Base-by-base conservation (phyloP, 2,888 invertebrate species). In the Argyresthia goedartella region DNA sequence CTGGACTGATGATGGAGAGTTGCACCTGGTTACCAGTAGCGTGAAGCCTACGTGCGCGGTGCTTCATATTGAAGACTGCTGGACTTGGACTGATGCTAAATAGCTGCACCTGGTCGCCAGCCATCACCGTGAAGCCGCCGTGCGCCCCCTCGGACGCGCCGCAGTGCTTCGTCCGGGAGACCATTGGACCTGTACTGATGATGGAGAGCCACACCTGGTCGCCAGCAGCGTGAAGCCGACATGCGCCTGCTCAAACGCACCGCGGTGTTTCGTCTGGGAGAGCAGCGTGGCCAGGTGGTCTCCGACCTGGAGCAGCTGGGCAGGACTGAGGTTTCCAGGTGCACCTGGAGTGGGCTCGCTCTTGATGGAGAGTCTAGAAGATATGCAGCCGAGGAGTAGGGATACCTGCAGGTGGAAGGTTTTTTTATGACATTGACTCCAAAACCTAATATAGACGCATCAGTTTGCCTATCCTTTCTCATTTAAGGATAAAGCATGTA, bases 191-290 rank as follows among this genome's bases (percentile, higher is more conserved):
- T 25, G 25, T 2, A 25, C 25, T 25, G 6, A n/a, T n/a, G n/a
- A n/a, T n/a, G n/a, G n/a, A 25, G 25, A 25, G 25, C 10, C 49
- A 39, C 10, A 88, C 72, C 92, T 89, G 0, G 88, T 77, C 58
- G 95, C 91, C 47, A 97, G 80, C 64, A 91, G 89, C 1, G 91
- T 90, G 77, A 98, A 98, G 0, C 96, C 98, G 10, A 95, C 91
- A 67, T 95, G 95, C 0, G 96, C 96, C 76, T 97, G 95, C 70
- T 99, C 98, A 76, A 98, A 98, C 11, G 98, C 98, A 1, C 99
- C 99, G 55, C 97, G 88, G 77, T 99, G 99, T 71, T 96, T 95
- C 0, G 96, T 95, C 69, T 91, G 90, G 0, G 90, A 95, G 87
- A 95, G 87, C 39, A 94, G 77, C 4, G 77, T 64, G 0, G 91